A percentile compares a stretch with the other conserved stretches of the same genome.
Evolutionary conservation across 2,113 vertebrate genomes (phyloP).

Genomic region (Protomyctophum bolini): DNA sequence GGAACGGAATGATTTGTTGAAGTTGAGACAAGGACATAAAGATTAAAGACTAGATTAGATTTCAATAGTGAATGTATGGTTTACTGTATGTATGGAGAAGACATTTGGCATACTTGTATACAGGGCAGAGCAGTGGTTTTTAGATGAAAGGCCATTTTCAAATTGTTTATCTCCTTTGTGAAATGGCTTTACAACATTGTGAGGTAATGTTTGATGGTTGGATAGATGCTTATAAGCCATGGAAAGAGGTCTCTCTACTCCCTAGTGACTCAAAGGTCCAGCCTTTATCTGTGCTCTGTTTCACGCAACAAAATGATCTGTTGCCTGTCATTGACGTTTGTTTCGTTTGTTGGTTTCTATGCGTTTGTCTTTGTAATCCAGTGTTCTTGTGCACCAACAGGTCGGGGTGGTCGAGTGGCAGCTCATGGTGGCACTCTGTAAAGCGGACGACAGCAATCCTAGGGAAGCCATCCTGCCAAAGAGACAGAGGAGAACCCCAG

Average conservation of each 20-base stretch:
- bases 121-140: constrained; percentile 34
- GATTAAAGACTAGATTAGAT: constrained; percentile 6
- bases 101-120: constrained; percentile 8
- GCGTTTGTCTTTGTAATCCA: no score
- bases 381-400: constrained; percentile 65
- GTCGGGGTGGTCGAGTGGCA: constrained; percentile 93
- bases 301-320: no score
- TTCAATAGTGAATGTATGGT: constrained; percentile 24
- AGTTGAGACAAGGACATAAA: constrained; percentile 3
- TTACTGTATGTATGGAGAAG: constrained; percentile 27
- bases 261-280: no score
- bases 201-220: constrained; percentile 54
- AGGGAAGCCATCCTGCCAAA: constrained; percentile 96
- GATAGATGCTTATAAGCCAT: constrained; percentile 54
- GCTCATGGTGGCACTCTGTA: constrained; percentile 94
- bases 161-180: constrained; percentile 50
- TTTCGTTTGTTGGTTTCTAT: no score
- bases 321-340: no score
- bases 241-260: constrained; percentile 35
- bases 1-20: not conserved
- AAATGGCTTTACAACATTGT: constrained; percentile 44
- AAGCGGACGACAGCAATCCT: constrained; percentile 98
- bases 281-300: no score
- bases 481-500: constrained; percentile 92
- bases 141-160: constrained; percentile 32